phyloP scores from a whole-genome alignment of 2,888 invertebrate species.

The Calephelis perditalis region DNA sequence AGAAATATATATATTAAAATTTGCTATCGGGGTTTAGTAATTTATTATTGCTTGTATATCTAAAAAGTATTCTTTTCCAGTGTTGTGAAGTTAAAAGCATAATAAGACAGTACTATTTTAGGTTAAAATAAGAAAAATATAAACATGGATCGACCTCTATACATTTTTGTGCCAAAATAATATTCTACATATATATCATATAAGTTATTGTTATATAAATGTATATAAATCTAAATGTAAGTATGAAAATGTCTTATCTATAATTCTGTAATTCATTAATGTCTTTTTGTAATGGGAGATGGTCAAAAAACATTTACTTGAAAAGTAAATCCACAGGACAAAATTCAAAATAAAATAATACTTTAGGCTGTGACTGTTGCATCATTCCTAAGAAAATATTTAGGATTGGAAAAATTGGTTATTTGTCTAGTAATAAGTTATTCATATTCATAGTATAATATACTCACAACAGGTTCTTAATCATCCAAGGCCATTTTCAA shows the following conservation, averaged over 20 bases:
- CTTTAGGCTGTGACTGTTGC: conserved; percentile 7
- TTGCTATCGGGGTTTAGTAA: too few species aligned
- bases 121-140: neutral
- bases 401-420: too few species aligned
- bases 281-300: conserved; percentile 9
- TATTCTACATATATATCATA: conserved; percentile 25
- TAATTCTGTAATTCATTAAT: conserved; percentile 13
- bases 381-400: too few species aligned
- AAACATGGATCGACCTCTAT: conserved; percentile 7
- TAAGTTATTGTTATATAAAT: conserved; percentile 29
- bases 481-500: too few species aligned
- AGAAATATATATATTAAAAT: too few species aligned
- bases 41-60: too few species aligned
- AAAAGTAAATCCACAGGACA: neutral
- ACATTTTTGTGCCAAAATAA: conserved; percentile 29
- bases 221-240: conserved; percentile 32
- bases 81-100: too few species aligned
- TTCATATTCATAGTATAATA: too few species aligned
- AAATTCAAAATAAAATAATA: neutral
- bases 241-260: conserved; percentile 30
- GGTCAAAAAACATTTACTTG: neutral
- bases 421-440: too few species aligned
- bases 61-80: too few species aligned
- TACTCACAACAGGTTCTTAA: too few species aligned
- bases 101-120: too few species aligned